Conservation (phyloP, 1,140 invertebrate genomes). For the Coptotermes formosanus region DNA sequence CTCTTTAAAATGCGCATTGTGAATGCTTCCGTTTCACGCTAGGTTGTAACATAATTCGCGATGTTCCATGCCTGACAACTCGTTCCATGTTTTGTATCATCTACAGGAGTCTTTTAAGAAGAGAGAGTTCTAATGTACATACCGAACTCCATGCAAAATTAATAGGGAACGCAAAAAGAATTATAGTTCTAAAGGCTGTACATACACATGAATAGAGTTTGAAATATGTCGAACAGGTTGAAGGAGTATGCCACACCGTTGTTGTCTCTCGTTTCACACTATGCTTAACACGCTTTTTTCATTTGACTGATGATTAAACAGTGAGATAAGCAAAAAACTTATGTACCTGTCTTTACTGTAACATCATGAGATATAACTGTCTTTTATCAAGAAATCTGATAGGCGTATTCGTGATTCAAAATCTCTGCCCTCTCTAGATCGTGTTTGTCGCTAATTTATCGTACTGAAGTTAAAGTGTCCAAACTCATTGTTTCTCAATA, state of each 20-base stretch:
- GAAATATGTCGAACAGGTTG: conserved; percentile 11
- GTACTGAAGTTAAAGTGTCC: background rate
- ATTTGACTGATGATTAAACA: background rate
- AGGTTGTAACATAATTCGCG: too few species aligned
- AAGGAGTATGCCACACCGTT: background rate
- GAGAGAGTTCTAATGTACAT: background rate
- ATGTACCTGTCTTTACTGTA: background rate
- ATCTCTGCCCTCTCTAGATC: background rate
- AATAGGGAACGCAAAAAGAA: background rate
- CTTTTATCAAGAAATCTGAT: conserved; percentile 6
- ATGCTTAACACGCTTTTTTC: background rate
- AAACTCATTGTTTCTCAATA: background rate
- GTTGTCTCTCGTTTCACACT: background rate
- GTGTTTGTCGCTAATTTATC: background rate
- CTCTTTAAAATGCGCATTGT: too few species aligned
- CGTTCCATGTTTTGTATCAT: background rate
- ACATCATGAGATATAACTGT: background rate
- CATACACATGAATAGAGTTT: background rate
- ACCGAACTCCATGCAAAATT: background rate
- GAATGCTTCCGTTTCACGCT: too few species aligned
- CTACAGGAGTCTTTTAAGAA: background rate
- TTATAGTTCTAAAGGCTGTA: background rate
- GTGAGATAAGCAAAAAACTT: background rate
- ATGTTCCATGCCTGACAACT: too few species aligned
- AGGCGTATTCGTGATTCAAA: background rate